These are phyloP conservation scores for Oxyteleia sp. DNA, from an alignment of 2,888 invertebrate species.

Conservation along the genomic window DNA sequence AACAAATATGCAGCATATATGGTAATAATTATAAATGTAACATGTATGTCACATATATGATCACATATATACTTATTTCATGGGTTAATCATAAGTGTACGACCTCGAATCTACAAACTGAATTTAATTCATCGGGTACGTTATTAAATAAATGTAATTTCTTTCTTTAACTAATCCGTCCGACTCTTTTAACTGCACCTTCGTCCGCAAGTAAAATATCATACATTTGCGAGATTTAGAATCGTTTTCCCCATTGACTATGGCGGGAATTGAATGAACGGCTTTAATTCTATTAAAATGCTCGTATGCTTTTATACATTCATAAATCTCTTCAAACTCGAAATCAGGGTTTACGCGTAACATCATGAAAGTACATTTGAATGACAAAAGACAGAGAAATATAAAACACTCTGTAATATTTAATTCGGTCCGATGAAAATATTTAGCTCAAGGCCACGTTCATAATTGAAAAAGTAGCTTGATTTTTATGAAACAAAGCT, in stretches of 20 bases:
- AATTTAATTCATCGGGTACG: too few relatives aligned
- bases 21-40: too few relatives aligned
- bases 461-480: too few relatives aligned
- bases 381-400: conserved; percentile 25
- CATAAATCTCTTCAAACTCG: conserved; percentile 38
- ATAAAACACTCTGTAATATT: background rate
- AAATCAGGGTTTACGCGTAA: conserved; percentile 49
- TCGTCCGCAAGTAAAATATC: background rate
- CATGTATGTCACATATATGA: too few relatives aligned
- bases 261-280: conserved; percentile 47
- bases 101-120: too few relatives aligned
- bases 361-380: conserved; percentile 22
- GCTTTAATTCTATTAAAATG: conserved; percentile 62
- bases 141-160: too few relatives aligned
- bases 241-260: conserved; percentile 33
- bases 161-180: conserved; percentile 34
- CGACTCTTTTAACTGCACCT: conserved; percentile 24
- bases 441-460: background rate
- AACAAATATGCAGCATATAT: too few relatives aligned
- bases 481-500: too few relatives aligned
- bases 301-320: conserved; percentile 63
- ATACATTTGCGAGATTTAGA: conserved; percentile 35
- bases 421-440: background rate
- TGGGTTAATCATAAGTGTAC: too few relatives aligned
- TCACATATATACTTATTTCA: too few relatives aligned